Evolutionary conservation across 2,797 vertebrate species (phyloP).

Genomic region (Limnodromus scolopaceus): DNA sequence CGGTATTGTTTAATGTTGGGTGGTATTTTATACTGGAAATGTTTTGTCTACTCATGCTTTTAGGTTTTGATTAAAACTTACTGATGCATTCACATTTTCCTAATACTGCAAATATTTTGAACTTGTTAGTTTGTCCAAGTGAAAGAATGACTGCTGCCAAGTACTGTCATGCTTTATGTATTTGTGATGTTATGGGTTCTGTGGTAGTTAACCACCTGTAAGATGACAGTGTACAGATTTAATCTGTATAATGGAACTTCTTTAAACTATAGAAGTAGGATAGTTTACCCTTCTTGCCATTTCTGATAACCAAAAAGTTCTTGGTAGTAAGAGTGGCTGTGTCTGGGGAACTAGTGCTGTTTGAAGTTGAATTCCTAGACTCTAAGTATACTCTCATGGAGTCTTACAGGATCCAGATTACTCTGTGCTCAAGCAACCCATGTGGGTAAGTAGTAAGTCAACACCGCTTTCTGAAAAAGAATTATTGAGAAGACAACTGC

Average conservation of each 20-base stretch:
- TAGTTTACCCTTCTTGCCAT: background rate
- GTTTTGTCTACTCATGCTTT: background rate
- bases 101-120: background rate
- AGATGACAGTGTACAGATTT: background rate
- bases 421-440: background rate
- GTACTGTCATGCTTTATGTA: background rate
- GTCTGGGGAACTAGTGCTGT: background rate
- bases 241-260: background rate
- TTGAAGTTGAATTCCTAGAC: background rate
- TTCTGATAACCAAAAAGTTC: background rate
- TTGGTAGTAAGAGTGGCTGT: background rate
- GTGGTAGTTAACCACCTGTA: background rate
- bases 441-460: background rate
- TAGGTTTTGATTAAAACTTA: background rate
- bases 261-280: background rate
- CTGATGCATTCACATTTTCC: background rate
- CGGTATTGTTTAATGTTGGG: background rate
- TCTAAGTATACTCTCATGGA: background rate
- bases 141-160: background rate
- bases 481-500: background rate
- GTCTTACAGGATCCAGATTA: background rate
- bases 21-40: background rate
- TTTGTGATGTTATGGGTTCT: background rate
- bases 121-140: background rate
- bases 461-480: background rate